These are phyloP conservation scores for Leptinotarsa tumamoca DNA, from an alignment of 2,888 invertebrate species.

Conservation along the genomic window DNA sequence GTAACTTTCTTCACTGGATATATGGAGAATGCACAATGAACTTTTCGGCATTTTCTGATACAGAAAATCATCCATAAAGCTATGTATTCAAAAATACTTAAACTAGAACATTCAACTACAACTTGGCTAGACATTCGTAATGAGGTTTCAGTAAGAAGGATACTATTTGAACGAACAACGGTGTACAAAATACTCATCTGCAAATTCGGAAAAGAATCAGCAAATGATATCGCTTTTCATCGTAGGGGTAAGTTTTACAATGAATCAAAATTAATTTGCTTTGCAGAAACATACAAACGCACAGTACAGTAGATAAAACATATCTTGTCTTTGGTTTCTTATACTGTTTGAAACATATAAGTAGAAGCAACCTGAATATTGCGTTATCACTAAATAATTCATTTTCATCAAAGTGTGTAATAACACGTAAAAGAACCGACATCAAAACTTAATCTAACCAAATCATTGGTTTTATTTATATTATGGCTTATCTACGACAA, in stretches of 20 bases:
- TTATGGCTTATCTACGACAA: conserved; percentile 1
- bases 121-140: not conserved
- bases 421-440: not conserved
- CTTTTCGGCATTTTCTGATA: conserved; percentile 21
- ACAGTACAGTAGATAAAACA: conserved; percentile 3
- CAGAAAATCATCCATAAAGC: conserved; percentile 21
- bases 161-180: not conserved
- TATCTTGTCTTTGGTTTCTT: conserved; percentile 12
- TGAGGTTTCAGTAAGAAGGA: not conserved
- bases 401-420: not conserved
- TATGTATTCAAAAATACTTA: conserved; percentile 1
- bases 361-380: not conserved
- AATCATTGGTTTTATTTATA: conserved; percentile 1
- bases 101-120: conserved; percentile 10
- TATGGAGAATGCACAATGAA: not conserved
- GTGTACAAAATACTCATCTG: not conserved
- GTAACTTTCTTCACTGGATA: conserved; percentile 4
- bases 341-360: conserved; percentile 1
- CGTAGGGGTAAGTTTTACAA: too few species aligned
- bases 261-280: not conserved
- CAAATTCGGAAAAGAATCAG: not conserved
- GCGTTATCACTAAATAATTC: not conserved
- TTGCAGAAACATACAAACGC: not conserved
- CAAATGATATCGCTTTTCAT: not conserved
- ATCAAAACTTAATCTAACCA: conserved; percentile 18